phyloP scores from a whole-genome alignment of 2,113 vertebrate species.

The Nycticebus coucang region DNA sequence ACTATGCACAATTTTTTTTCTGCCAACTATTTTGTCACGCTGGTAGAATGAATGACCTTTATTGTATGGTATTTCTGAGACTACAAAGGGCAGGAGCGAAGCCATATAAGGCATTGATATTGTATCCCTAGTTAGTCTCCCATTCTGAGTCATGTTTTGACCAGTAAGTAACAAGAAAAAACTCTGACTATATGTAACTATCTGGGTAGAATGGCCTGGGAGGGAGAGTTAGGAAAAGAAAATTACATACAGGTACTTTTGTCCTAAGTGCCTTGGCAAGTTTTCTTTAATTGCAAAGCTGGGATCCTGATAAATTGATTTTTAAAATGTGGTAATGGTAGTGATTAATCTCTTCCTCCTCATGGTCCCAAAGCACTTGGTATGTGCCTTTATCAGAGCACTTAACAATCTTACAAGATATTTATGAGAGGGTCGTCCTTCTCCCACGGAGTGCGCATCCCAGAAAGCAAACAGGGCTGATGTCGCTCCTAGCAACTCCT shows the following conservation, averaged over 20 bases:
- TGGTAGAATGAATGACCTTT: conserved; percentile 64
- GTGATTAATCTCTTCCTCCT: conserved; percentile 63
- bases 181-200: background rate
- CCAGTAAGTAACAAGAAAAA: background rate
- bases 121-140: conserved; percentile 14
- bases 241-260: conserved; percentile 35
- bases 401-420: conserved; percentile 51
- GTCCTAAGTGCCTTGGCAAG: conserved; percentile 51
- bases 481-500: no score
- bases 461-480: background rate
- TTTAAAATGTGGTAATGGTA: conserved; percentile 60
- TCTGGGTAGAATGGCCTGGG: background rate
- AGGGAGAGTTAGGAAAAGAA: conserved; percentile 17
- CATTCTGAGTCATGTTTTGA: conserved; percentile 62
- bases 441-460: background rate
- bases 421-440: background rate
- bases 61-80: conserved; percentile 57
- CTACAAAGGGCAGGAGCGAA: conserved; percentile 50
- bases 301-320: conserved; percentile 68
- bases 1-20: background rate
- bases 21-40: conserved; percentile 42
- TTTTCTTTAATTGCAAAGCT: conserved; percentile 68
- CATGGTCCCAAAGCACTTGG: background rate
- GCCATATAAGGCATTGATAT: background rate
- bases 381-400: conserved; percentile 7